These are phyloP conservation scores for Leucozona laternaria DNA, from an alignment of 2,888 invertebrate species.

Conservation along the genomic window DNA sequence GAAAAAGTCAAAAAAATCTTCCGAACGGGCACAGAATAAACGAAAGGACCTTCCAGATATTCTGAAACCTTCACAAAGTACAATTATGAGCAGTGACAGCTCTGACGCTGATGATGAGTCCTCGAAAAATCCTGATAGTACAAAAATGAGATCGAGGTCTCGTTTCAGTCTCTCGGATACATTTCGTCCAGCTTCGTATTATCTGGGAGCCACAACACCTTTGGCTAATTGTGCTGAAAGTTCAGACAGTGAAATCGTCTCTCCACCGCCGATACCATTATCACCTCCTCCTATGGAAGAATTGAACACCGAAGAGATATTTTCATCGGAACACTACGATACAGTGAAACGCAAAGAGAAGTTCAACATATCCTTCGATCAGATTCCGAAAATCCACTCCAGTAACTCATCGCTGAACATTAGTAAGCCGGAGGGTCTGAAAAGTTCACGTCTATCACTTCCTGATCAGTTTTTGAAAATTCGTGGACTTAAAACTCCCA, in stretches of 20 bases:
- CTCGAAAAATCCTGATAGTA: conserved; percentile 89
- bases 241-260: conserved; percentile 91
- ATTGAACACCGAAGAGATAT: conserved; percentile 86
- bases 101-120: conserved; percentile 94
- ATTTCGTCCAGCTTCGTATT: conserved; percentile 94
- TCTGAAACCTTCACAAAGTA: conserved; percentile 84
- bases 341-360: conserved; percentile 83
- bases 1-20: conserved; percentile 81
- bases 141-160: conserved; percentile 88
- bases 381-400: conserved; percentile 82
- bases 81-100: conserved; percentile 86
- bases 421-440: conserved; percentile 79
- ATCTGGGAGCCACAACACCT: conserved; percentile 89
- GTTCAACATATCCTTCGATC: conserved; percentile 82
- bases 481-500: conserved; percentile 77
- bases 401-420: conserved; percentile 82
- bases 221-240: conserved; percentile 90
- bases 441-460: conserved; percentile 82
- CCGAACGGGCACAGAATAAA: conserved; percentile 82
- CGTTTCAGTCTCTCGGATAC: conserved; percentile 94
- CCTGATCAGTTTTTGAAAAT: conserved; percentile 83
- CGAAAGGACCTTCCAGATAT: conserved; percentile 86
- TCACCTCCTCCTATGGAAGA: conserved; percentile 88
- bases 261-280: conserved; percentile 91
- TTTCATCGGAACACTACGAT: conserved; percentile 83